phyloP scores from a whole-genome alignment of 1,140 invertebrate species.

The Meloidogyne floridensis region DNA sequence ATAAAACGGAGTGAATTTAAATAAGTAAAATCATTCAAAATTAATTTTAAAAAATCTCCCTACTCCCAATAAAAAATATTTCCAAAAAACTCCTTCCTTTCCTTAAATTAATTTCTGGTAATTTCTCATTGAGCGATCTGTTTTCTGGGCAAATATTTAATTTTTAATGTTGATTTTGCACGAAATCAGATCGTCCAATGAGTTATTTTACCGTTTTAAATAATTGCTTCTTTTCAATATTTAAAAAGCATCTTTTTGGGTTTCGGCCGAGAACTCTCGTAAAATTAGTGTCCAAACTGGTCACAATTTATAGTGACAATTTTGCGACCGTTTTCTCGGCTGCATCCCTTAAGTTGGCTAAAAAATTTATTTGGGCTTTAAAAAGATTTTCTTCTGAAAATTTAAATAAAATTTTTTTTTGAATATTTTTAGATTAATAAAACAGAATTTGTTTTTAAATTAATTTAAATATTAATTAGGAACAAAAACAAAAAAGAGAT shows the following conservation, averaged over 20 bases:
- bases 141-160: not conserved
- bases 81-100: no score
- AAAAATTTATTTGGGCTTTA: no score
- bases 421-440: no score
- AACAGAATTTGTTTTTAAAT: no score
- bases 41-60: not conserved
- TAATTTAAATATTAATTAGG: no score
- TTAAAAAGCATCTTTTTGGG: not conserved
- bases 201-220: not conserved
- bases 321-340: conserved; percentile 5
- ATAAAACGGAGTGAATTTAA: not conserved
- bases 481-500: no score
- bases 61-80: not conserved
- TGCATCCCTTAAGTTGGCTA: not conserved
- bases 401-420: no score
- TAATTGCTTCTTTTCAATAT: not conserved
- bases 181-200: conserved; percentile 6
- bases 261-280: conserved; percentile 8
- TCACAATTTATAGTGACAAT: not conserved
- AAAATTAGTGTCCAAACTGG: not conserved
- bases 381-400: no score
- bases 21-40: not conserved
- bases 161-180: not conserved
- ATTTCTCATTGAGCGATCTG: conserved; percentile 2
- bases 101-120: not conserved